Conservation (phyloP, 2,113 vertebrate genomes). For the Etia nguti region DNA sequence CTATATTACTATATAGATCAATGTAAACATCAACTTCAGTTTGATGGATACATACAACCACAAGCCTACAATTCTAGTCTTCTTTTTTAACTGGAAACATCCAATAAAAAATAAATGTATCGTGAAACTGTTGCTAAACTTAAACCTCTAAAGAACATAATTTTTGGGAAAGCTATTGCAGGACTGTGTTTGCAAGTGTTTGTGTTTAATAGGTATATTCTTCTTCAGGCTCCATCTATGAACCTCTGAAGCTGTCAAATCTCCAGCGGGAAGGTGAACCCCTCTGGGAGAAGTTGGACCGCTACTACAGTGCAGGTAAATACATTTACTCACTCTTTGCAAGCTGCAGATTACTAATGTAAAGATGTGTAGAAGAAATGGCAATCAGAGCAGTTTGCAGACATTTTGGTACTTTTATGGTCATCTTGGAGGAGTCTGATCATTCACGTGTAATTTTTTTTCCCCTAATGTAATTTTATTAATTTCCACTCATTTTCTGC, state of each 20-base stretch:
- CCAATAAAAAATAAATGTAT: neutral
- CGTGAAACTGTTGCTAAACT: neutral
- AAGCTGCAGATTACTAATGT: neutral
- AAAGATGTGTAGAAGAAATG: neutral
- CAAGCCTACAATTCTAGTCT: rapidly evolving
- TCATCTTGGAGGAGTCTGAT: neutral
- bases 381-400: neutral
- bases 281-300: constrained; percentile 90
- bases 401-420: neutral
- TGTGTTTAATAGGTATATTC: neutral
- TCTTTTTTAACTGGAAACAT: neutral
- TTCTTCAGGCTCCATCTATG: constrained; percentile 90
- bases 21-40: neutral
- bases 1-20: neutral
- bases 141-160: neutral
- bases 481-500: neutral
- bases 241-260: constrained; percentile 86
- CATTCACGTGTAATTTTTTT: neutral
- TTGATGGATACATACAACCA: neutral
- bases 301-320: constrained; percentile 90
- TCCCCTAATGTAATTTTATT: neutral
- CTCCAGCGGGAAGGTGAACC: constrained; percentile 78
- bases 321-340: neutral
- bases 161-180: neutral
- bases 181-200: neutral